Base-by-base conservation (phyloP, 23 tunicate species). In the Clavelina lepadiformis region DNA sequence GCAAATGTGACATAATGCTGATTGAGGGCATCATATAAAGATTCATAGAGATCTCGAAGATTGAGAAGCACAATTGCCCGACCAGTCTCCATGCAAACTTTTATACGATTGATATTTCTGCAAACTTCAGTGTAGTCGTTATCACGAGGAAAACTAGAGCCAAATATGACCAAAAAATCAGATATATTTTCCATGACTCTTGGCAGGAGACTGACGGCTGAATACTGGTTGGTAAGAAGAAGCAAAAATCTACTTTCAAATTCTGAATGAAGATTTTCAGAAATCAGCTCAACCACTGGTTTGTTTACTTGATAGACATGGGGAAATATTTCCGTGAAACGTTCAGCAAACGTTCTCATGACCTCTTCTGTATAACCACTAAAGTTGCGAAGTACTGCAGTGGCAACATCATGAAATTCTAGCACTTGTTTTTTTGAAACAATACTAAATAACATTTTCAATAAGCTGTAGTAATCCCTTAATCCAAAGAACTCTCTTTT, bases 111-210 rank as follows among this genome's bases (percentile, higher is more conserved):
- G 68, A 82, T 82, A 68, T 82, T 82, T 35, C 89, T 51, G 34
- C 89, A 82, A 0, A 73, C 47, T 21, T 82, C 89, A 20, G 89
- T 72, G 67, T 82, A 82, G 32, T 73, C 58, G 52, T 73, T 66
- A 63, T 82, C 89, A 1, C 68, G 81, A n/a, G 89, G 89, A 55
- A 82, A 82, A 46, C 89, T 82, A 22, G 89, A 82, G 0, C 89
- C 89, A 56, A 82, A 82, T 23, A 82, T 66, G 28, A 82, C 78
- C 25, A 56, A 69, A 56, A 46, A 63, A 15, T 67, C 58, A 3
- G 32, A 29, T 15, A 41, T 22, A 41, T 82, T 53, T 53, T n/a
- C 66, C 32, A 73, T 66, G 1, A 81, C 68, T 27, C 65, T 41
- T 0, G 29, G 38, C 15, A 82, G 67, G 22, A 82, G 52, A 44